Base-by-base conservation (phyloP, 2,113 vertebrate species). In the Phaethon lepturus region DNA sequence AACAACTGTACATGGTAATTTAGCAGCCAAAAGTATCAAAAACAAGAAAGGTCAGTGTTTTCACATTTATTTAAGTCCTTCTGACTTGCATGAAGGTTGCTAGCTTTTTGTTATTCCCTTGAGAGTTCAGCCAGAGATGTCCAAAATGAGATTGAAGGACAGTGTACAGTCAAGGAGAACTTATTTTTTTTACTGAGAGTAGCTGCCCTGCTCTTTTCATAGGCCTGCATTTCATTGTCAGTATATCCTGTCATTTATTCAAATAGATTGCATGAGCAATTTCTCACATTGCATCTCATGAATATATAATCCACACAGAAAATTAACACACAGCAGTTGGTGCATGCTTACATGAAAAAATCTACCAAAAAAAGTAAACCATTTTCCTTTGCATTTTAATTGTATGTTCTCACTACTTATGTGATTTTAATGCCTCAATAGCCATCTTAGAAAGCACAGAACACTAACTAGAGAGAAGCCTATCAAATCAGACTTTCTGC, bases 1-100 rank as follows among this genome's bases (percentile, higher is more conserved):
- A 96, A 85, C 62, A 91, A 68, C 45, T 73, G 16, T 76, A 76
- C 71, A 25, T 33, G 55, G 88, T 59, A 92, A 93, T 93, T 96
- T 63, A 96, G 55, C 66, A 69, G 58, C 63, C 29, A 13, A n/a
- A 92, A 74, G 50, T 42, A 92, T 7, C 18, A 86, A 90, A 96
- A 75, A 4, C 63, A 95, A 59, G 62, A 95, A 93, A 86, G 74
- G 63, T 90, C 31, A 47, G 9, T 38, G 45, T 66, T 93, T 94
- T 24, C n/a, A 71, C 4, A 2, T 71, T 77, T 73, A 84, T 17
- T 33, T 73, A 83, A 90, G 23, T 62, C 24, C 42, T 90, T 82
- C 40, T 88, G 59, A 23, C 13, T 86, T 67, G 26, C 66, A 62
- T 4, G 4, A 78, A 73, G 8, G n/a, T 79, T 88, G 66, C 38